A percentile compares a stretch with the other conserved stretches of the same genome.
phyloP scores from a whole-genome alignment of 2,113 vertebrate species.

The Lasiurus borealis region DNA sequence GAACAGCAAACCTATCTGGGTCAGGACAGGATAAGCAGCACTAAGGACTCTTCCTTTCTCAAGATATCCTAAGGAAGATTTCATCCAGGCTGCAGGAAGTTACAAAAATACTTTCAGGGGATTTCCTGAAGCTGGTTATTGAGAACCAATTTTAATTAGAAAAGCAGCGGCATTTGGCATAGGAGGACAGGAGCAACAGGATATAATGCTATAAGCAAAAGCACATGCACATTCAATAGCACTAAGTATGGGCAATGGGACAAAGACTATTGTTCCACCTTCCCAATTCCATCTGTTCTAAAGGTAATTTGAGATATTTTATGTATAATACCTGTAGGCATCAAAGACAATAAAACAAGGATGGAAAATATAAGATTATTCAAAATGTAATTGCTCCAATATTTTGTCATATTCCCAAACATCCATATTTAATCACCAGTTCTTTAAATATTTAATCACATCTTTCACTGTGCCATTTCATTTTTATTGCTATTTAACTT shows the following conservation, averaged over 20 bases:
- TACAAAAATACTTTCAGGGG: conserved; percentile 51
- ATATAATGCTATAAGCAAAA: not conserved
- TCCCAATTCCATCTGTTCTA: conserved; percentile 48
- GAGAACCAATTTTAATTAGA: conserved; percentile 40
- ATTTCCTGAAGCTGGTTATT: conserved; percentile 53
- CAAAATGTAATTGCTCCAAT: conserved; percentile 6
- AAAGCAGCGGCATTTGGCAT: conserved; percentile 41
- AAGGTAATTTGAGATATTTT: conserved; percentile 26
- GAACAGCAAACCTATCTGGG: not conserved
- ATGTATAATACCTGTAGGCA: not conserved
- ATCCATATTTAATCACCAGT: not conserved
- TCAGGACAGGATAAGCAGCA: not conserved
- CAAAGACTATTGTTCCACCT: conserved; percentile 32
- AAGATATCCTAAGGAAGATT: conserved; percentile 2
- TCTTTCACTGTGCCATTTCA: not conserved
- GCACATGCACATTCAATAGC: not conserved
- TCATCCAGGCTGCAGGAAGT: conserved; percentile 56
- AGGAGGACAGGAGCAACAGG: not conserved
- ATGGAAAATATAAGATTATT: conserved; percentile 4
- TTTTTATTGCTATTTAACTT: not conserved
- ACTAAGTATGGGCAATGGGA: not conserved
- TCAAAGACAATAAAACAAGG: not conserved
- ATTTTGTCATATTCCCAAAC: not conserved
- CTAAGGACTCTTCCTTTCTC: conserved; percentile 43
- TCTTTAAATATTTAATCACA: not conserved